phyloP scores from a whole-genome alignment of 2,888 invertebrate species.

The Phytoseiulus persimilis region DNA sequence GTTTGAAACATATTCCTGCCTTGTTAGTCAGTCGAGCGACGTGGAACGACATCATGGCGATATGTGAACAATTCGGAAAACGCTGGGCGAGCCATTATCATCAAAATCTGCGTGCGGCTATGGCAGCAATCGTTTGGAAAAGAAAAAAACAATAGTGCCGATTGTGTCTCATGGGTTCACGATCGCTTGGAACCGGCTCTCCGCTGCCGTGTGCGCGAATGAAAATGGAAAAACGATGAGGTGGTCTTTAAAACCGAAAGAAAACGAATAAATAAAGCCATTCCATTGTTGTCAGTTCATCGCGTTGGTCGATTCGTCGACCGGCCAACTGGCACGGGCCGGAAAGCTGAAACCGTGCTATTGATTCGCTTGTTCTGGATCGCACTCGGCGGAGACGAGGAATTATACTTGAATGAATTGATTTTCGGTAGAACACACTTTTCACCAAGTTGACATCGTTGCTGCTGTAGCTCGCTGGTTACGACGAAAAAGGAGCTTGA shows the following conservation, averaged over 20 bases:
- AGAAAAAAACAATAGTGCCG: neutral
- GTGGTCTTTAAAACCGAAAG: neutral
- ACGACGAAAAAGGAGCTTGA: too few relatives aligned
- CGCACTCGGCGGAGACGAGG: neutral
- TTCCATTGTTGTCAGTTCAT: neutral
- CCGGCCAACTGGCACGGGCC: neutral
- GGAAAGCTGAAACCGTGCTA: neutral
- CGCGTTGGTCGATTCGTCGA: neutral
- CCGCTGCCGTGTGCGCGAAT: neutral
- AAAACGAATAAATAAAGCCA: neutral
- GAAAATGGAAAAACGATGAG: constrained; percentile 5
- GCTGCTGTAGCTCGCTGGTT: too few relatives aligned
- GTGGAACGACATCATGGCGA: neutral
- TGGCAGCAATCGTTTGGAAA: neutral
- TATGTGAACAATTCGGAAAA: neutral
- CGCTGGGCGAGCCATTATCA: neutral
- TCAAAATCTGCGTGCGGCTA: neutral
- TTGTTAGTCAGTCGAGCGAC: neutral
- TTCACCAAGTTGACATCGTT: neutral
- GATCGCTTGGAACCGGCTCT: neutral
- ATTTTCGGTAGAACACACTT: neutral
- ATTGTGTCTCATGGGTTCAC: neutral
- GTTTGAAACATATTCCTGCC: neutral
- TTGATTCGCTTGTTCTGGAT: neutral
- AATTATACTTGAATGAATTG: neutral